Percentiles rank a stretch among this genome's conserved stretches.
phyloP scores from a whole-genome alignment of 2,888 invertebrate species.

The Hesperia comma region DNA sequence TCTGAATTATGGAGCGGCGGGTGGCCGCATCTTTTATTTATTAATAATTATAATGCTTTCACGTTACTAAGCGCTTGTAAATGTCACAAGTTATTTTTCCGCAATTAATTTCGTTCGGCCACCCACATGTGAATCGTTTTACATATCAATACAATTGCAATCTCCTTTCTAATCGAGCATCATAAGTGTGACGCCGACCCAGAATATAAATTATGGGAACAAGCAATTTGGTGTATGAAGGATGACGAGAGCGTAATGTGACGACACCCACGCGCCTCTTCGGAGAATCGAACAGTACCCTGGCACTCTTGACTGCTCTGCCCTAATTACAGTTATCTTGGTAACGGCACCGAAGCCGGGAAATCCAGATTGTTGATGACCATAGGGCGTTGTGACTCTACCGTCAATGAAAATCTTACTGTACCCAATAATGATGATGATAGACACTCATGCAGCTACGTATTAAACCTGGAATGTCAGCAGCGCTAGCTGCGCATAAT shows the following conservation, averaged over 20 bases:
- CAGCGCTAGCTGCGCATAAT: too few relatives aligned
- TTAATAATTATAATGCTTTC: slow-evolving; percentile 29
- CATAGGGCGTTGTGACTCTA: slow-evolving; percentile 5
- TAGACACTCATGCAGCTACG: background rate
- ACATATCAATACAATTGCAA: slow-evolving; percentile 70
- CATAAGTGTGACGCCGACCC: slow-evolving; percentile 78
- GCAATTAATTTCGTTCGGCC: slow-evolving; percentile 56
- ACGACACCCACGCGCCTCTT: slow-evolving; percentile 76
- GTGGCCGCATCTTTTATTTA: slow-evolving; percentile 22
- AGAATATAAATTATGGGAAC: slow-evolving; percentile 81
- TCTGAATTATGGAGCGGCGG: slow-evolving; percentile 26
- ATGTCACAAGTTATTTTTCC: slow-evolving; percentile 48
- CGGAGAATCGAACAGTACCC: slow-evolving; percentile 77
- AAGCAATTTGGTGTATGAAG: slow-evolving; percentile 77
- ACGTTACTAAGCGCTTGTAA: slow-evolving; percentile 31
- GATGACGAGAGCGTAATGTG: slow-evolving; percentile 67
- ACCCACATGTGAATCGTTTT: slow-evolving; percentile 68
- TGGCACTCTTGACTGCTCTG: slow-evolving; percentile 63
- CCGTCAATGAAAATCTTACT: too few relatives aligned
- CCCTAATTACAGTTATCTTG: slow-evolving; percentile 64
- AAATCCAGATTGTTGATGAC: slow-evolving; percentile 36
- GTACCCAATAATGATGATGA: too few relatives aligned
- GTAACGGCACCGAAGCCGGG: slow-evolving; percentile 45
- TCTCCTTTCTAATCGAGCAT: slow-evolving; percentile 79
- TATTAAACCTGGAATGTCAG: background rate